Evolutionary conservation across 1,140 invertebrate species (phyloP), one percentile per base, ranked within the genome.

Genomic region (Drosophila chauvacae): DNA sequence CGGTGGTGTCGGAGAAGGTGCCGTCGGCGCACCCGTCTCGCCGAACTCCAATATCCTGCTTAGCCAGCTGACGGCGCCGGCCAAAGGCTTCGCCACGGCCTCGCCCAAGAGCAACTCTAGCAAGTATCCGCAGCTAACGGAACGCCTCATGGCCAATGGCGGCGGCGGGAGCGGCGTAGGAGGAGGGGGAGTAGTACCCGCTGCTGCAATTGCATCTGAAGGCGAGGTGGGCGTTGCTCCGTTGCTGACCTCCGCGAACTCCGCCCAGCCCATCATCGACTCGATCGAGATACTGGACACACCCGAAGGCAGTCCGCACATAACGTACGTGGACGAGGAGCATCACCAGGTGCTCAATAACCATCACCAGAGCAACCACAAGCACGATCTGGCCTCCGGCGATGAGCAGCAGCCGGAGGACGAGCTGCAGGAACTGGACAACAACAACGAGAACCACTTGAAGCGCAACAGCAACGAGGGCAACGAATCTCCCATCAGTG

Each of bases 271-370:
- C 3, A 78, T 88, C 18, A 87, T 91, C 26, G 91, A 92, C 61
- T 91, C 91, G 30, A 92, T 92, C 59, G 91, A 92, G 64, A 92
- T 92, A 35, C 53, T 92, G 37, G 91, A 92, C 55, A 90, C 91
- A 14, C 91, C 91, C 18, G 91, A 92, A 39, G 85, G 91, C 35
- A 92, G 91, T 63, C 91, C 88, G 33, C 78, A 63, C 33, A 70
- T 73, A 28, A 59, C 56, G 39, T 71, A 64, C 26, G 53, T 77
- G 63, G 83, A 80, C 11, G 58, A 62, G 42, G 77, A 79, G 6
- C 60, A 65, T 6, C 45, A 45, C 18, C 48, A 44, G 30, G 23
- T 55, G 42, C 74, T 86, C 13, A 86, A 69, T 35, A 86, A 87
- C 51, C 83, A 86, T 58, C 71, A 68, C 20, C 62, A 77, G 13